phyloP scores from a whole-genome alignment of 2,797 vertebrate species.

The Allobates femoralis region DNA sequence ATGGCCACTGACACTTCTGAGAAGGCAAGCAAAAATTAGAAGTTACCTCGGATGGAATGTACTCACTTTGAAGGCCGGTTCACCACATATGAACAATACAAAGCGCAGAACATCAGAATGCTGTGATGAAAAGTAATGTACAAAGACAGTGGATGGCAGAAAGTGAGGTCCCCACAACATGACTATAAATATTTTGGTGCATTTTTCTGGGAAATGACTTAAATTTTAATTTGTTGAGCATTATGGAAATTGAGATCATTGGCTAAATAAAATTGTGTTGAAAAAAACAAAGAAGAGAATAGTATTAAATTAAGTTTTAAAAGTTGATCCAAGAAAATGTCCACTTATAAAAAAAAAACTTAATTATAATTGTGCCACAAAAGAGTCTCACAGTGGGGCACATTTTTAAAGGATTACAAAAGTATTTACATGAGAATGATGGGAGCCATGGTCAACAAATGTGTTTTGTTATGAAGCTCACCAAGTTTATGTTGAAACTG shows the following conservation, averaged over 20 bases:
- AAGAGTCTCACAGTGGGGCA: background rate
- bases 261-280: conserved; percentile 4
- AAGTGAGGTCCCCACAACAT: conserved; percentile 16
- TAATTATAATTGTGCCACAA: background rate
- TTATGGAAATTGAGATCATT: background rate
- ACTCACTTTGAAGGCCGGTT: conserved; percentile 21
- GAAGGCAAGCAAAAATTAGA: conserved; percentile 39
- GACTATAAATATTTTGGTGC: background rate
- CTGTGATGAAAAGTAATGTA: background rate
- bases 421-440: background rate
- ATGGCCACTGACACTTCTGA: conserved; percentile 47
- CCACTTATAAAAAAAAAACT: background rate
- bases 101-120: background rate
- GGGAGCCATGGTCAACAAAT: background rate
- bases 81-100: conserved; percentile 24
- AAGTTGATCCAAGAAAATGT: background rate
- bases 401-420: background rate
- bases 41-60: conserved; percentile 35
- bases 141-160: background rate
- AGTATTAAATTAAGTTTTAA: background rate
- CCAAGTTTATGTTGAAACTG: background rate
- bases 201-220: conserved; percentile 2
- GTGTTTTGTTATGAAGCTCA: background rate
- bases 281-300: background rate
- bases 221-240: background rate